Conservation (phyloP, 2,888 invertebrate species). For the Drosophila paucipuncta region DNA sequence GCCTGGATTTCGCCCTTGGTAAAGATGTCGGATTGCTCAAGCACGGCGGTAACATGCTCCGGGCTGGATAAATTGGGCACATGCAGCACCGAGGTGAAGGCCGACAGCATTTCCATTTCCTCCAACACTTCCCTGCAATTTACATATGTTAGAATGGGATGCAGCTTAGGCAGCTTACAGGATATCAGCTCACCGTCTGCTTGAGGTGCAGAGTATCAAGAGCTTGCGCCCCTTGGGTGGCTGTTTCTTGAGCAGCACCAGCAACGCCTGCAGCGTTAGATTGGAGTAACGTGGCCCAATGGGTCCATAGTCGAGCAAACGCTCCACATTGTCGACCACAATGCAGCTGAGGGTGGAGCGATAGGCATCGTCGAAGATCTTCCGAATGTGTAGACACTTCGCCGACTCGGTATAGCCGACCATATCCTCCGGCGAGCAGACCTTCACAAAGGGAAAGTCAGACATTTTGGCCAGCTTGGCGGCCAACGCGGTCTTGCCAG, state of each 20-base stretch:
- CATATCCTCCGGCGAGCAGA: conserved; percentile 98
- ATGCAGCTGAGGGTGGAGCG: conserved; percentile 98
- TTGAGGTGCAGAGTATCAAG: conserved; percentile 97
- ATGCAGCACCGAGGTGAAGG: conserved; percentile 96
- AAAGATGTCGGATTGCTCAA: conserved; percentile 93
- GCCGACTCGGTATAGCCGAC: conserved; percentile 98
- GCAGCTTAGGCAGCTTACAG: not conserved
- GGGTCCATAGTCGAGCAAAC: conserved; percentile 97
- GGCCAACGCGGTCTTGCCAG: conserved; percentile 98
- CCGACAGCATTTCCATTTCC: conserved; percentile 97
- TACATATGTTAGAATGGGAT: not conserved
- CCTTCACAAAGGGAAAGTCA: conserved; percentile 99
- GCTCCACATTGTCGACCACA: conserved; percentile 98
- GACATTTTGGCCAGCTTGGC: conserved; percentile 98
- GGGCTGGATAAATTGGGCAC: conserved; percentile 95
- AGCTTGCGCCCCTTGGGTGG: conserved; percentile 97
- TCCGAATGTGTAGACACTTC: conserved; percentile 97
- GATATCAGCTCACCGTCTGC: conserved; percentile 89
- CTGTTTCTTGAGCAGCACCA: conserved; percentile 97
- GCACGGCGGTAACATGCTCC: conserved; percentile 93
- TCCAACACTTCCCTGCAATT: conserved; percentile 93
- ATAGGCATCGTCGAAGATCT: conserved; percentile 99
- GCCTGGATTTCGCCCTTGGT: conserved; percentile 90
- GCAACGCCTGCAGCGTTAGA: conserved; percentile 96
- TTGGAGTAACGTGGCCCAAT: conserved; percentile 99